phyloP scores from a whole-genome alignment of 2,113 vertebrate genomes.

The Parotia lawesii region DNA sequence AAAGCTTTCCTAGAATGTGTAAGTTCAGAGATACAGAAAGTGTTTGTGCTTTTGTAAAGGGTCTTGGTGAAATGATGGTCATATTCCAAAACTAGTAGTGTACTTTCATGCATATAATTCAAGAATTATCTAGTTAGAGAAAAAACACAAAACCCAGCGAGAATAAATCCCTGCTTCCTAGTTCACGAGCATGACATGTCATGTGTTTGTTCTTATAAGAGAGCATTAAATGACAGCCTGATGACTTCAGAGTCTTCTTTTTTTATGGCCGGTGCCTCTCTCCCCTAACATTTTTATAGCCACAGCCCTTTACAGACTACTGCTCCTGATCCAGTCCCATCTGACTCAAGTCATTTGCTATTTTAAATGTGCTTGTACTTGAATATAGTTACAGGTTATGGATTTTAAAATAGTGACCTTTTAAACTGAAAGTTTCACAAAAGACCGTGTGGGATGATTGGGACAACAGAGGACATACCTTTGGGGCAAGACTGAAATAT shows the following conservation, averaged over 20 bases:
- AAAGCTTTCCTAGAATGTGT: not conserved
- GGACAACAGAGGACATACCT: not conserved
- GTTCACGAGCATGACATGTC: not conserved
- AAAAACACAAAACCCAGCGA: not conserved
- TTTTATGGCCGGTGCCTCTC: not conserved
- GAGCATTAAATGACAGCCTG: not conserved
- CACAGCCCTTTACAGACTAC: not conserved
- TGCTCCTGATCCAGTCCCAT: not conserved
- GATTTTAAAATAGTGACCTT: not conserved
- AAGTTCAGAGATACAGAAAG: not conserved
- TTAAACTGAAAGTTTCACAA: not conserved
- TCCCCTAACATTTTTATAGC: not conserved
- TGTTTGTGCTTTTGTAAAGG: not conserved
- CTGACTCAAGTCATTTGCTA: not conserved
- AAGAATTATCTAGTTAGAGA: not conserved
- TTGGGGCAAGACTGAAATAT: not conserved
- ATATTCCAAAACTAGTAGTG: not conserved
- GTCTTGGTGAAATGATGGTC: not conserved
- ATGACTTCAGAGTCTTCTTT: not conserved
- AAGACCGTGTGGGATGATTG: fast-evolving
- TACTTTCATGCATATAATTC: not conserved
- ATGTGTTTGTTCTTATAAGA: not conserved
- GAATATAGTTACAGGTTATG: not conserved
- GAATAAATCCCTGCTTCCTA: not conserved
- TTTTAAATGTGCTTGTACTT: not conserved